Base-by-base conservation (phyloP, 2,113 vertebrate species). In the Embiotoca jacksoni region DNA sequence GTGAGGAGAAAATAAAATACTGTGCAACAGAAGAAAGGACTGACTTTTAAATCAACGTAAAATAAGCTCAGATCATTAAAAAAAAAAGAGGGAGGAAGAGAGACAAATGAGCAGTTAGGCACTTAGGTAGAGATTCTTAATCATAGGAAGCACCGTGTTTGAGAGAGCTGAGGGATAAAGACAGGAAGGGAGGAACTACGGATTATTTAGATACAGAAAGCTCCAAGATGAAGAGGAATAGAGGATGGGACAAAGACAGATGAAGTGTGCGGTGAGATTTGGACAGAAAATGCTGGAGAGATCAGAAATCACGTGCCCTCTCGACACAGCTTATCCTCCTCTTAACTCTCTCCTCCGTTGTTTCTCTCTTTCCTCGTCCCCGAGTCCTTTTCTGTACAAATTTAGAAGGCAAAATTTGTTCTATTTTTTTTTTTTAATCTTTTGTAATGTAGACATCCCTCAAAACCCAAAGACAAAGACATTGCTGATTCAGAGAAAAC, bases 131-230 rank as follows among this genome's bases (percentile, higher is more conserved):
- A 67, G 50, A 68, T 30, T 55, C 61, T 56, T 72, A 55, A 74
- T 75, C 62, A 64, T 72, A 10, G 14, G 44, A 47, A 69, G 31
- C 41, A 16, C 39, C 74, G 36, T 75, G 33, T 47, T 32, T 52
- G 31, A 69, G 49, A 78, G 44, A 60, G 32, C 37, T 53, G 52
- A 35, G 10, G n/a, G 62, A 59, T 61, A 71, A 71, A 71, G 46
- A 67, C 32, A 59, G 32, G 33, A 71, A 78, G 47, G 59, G 72
- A 68, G 61, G 56, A 60, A 75, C 56, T 39, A 7, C 31, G 73
- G 74, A 87, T 78, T 84, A 81, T 81, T 83, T 10, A 44, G 68
- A 78, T 41, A 59, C 13, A 68, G 44, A 70, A 58, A 60, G 49
- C 68, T 77, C 11, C 7, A 37, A 54, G 41, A 78, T 63, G 23